Percentiles rank a stretch among this genome's conserved stretches.
These are phyloP conservation scores for Malurus elegans DNA, from an alignment of 2,113 vertebrate genomes.

Conservation along the genomic window DNA sequence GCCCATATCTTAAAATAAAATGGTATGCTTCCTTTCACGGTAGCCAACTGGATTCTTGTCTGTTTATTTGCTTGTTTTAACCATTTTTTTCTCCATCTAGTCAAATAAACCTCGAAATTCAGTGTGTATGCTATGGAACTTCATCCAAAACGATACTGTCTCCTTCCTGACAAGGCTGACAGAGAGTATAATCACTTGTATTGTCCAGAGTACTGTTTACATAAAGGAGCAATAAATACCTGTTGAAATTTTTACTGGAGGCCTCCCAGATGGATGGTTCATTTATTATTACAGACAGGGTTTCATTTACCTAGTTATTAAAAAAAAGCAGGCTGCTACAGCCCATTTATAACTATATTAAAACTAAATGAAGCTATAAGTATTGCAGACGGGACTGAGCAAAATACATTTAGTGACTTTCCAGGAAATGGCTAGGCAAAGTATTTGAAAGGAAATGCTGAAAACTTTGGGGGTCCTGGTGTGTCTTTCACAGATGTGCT, in stretches of 20 bases:
- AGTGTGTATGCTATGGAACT: not conserved
- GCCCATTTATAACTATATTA: conserved; percentile 69
- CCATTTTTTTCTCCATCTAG: conserved; percentile 2
- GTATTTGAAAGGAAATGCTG: conserved; percentile 54
- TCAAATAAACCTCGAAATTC: conserved; percentile 35
- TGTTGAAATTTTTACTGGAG: conserved; percentile 48
- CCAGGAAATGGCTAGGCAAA: conserved; percentile 49
- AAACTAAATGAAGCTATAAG: conserved; percentile 68
- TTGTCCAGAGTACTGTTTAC: conserved; percentile 48
- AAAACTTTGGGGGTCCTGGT: conserved; percentile 33
- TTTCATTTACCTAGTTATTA: conserved; percentile 71
- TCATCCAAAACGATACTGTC: not conserved
- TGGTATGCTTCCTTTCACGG: not conserved
- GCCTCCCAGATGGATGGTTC: conserved; percentile 48
- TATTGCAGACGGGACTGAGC: conserved; percentile 46
- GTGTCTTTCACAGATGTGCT: not conserved
- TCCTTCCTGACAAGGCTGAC: conserved; percentile 43
- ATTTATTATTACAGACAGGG: conserved; percentile 68
- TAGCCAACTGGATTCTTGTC: not conserved
- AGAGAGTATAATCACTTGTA: conserved; percentile 30
- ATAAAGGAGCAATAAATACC: conserved; percentile 44
- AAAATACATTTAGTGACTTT: conserved; percentile 48
- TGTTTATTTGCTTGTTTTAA: conserved; percentile 36
- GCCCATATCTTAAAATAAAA: not conserved
- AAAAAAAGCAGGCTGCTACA: conserved; percentile 61